Evolutionary conservation across 1,140 invertebrate species (phyloP), one percentile per base, ranked within the genome.

Genomic region (Microplitis demolitor): DNA sequence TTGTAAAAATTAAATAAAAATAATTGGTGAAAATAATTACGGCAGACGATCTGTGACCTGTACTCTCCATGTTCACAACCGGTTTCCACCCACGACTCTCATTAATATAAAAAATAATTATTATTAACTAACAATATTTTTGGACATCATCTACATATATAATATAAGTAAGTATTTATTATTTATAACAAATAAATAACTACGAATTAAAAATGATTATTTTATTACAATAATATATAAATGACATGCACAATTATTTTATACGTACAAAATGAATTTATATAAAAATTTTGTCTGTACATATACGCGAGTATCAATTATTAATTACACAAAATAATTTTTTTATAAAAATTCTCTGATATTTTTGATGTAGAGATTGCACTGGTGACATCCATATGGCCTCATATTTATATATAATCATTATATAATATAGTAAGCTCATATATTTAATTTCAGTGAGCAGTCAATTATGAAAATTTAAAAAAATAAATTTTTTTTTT

Each of bases 261-360:
- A n/a, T 66, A 66, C 63, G 63, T 66, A 66, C 16, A 66, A 66
- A 66, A 51, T 66, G 45, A 51, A 39, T 66, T 39, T 66, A 51
- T 50, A 9, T 45, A 66, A 66, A 66, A 50, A 51, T 51, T 66
- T 37, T 5, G n/a, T 39, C 35, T 37, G 6, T 63, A 63, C 34
- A 63, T 39, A 37, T 34, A 63, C 13, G 35, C 34, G 34, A 63
- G 4, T 33, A 60, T 60, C 3, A 16, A 14, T 54, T 14, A 13
- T 14, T 16, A 54, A 54, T 54, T 54, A 54, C 5, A 5, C 5
- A 54, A 54, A 54, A 54, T 14, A 54, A 54, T 54, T 54, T 54
- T 54, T 54, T 54, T 54, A 24, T 24, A 9, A 11, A 45, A 45
- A 45, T 11, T 45, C 39, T 45, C 24, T 45, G 0, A 45, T 54